These are phyloP conservation scores for Steinernema khuongi DNA, from an alignment of 1,140 invertebrate species.

Conservation along the genomic window DNA sequence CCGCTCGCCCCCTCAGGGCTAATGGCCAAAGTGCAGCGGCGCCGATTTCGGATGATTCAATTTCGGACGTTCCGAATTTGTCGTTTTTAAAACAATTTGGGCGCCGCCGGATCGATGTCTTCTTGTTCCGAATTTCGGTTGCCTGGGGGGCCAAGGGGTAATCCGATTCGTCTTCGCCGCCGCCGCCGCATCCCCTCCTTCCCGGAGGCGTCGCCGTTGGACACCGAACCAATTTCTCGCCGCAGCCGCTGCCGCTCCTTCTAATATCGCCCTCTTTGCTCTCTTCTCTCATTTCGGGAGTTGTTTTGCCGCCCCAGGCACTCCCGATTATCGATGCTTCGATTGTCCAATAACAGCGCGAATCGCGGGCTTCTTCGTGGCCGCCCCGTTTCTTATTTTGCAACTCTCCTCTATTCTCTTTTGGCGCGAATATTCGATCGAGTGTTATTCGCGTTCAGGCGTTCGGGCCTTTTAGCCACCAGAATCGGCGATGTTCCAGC, in stretches of 20 bases:
- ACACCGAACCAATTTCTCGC: background rate
- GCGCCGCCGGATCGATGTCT: background rate
- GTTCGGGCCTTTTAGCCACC: no score
- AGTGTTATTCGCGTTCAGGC: no score
- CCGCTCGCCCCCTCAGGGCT: background rate
- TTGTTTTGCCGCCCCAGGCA: background rate
- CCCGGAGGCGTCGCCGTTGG: background rate
- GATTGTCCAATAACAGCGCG: background rate
- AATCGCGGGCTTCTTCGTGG: background rate
- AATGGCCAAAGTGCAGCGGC: no score
- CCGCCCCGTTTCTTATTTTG: background rate
- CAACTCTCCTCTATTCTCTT: no score
- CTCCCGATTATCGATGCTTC: background rate
- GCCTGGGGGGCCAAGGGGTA: background rate
- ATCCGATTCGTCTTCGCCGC: constrained; percentile 1
- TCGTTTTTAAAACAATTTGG: background rate
- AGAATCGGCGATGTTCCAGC: no score
- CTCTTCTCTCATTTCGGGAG: constrained; percentile 13
- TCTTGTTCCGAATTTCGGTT: background rate
- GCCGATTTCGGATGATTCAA: no score
- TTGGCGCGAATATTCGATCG: no score
- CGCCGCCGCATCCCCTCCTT: background rate
- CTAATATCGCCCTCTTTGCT: background rate
- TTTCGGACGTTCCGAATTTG: background rate
- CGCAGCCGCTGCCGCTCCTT: background rate